A percentile compares a stretch with the other conserved stretches of the same genome.
phyloP scores from a whole-genome alignment of 1,140 invertebrate species.

The Lanistes nyassanus region DNA sequence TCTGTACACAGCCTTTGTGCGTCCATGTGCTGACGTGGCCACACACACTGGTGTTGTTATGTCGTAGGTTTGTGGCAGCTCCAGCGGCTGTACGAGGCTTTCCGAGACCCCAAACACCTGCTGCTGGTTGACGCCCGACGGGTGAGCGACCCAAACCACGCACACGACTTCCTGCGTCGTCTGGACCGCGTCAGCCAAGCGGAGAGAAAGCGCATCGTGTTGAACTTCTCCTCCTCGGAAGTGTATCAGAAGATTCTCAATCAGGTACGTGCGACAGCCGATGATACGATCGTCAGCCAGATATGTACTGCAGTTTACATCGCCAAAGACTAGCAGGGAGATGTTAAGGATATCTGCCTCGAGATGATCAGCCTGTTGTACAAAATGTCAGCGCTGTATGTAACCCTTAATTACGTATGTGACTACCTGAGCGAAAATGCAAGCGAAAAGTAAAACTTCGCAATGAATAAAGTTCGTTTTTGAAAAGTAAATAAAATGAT shows the following conservation, averaged over 20 bases:
- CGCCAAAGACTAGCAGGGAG: too few relatives aligned
- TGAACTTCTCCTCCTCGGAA: conserved; percentile 49
- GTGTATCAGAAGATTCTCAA: conserved; percentile 47
- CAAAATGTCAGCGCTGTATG: conserved; percentile 3
- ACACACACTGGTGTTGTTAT: not conserved
- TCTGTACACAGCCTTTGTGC: not conserved
- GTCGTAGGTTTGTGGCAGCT: conserved; percentile 37
- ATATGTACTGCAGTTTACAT: not conserved
- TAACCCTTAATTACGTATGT: not conserved
- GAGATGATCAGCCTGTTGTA: too few relatives aligned
- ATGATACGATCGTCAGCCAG: too few relatives aligned
- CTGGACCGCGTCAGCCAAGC: conserved; percentile 28
- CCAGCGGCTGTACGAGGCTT: conserved; percentile 35
- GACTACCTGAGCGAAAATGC: not conserved
- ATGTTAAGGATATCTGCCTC: too few relatives aligned
- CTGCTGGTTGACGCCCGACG: conserved; percentile 31
- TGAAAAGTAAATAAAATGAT: not conserved
- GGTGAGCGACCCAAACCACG: conserved; percentile 22
- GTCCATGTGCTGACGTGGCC: too few relatives aligned
- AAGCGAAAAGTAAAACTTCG: not conserved
- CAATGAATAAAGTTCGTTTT: not conserved
- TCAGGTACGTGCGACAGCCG: conserved; percentile 38
- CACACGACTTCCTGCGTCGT: conserved; percentile 30
- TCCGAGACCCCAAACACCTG: conserved; percentile 18
- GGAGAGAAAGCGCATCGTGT: conserved; percentile 43